These are phyloP conservation scores for Platichthys stellatus DNA, from an alignment of 2,113 vertebrate species.

Conservation along the genomic window DNA sequence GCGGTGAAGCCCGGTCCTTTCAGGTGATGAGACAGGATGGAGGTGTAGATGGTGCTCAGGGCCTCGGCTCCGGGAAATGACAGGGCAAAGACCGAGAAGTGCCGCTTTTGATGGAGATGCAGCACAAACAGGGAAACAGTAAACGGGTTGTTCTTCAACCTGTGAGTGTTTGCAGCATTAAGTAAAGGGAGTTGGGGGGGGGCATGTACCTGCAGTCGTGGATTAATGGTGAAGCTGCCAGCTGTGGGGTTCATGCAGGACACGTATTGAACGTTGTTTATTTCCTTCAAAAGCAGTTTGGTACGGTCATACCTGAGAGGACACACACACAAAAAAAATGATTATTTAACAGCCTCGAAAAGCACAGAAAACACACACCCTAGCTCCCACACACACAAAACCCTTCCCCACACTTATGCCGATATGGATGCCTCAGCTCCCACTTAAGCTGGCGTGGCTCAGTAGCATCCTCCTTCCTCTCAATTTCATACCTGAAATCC, in stretches of 20 bases:
- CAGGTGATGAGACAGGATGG: constrained; percentile 90
- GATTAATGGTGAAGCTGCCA: constrained; percentile 97
- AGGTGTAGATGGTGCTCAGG: constrained; percentile 91
- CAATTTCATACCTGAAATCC: constrained; percentile 73
- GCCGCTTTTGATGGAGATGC: constrained; percentile 81
- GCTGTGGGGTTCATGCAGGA: constrained; percentile 97
- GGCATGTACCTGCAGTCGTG: constrained; percentile 90
- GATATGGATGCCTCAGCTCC: constrained; percentile 45
- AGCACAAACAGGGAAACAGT: constrained; percentile 1
- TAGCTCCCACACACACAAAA: constrained; percentile 7
- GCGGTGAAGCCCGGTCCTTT: constrained; percentile 77
- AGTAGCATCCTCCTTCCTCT: constrained; percentile 56
- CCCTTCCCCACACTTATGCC: background rate
- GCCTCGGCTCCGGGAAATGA: constrained; percentile 89
- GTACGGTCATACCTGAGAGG: constrained; percentile 91
- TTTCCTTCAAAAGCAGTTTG: constrained; percentile 92
- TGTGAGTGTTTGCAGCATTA: background rate
- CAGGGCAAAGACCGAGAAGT: constrained; percentile 92
- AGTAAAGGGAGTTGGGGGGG: background rate
- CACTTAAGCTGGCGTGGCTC: constrained; percentile 58
- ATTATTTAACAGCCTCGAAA: constrained; percentile 37
- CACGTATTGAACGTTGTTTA: constrained; percentile 92
- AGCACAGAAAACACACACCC: constrained; percentile 6
- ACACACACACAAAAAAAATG: constrained; percentile 47
- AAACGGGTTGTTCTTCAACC: background rate